A percentile compares a stretch with the other conserved stretches of the same genome.
Conservation (phyloP, 2,797 vertebrate genomes). For the Epinephelus awoara region DNA sequence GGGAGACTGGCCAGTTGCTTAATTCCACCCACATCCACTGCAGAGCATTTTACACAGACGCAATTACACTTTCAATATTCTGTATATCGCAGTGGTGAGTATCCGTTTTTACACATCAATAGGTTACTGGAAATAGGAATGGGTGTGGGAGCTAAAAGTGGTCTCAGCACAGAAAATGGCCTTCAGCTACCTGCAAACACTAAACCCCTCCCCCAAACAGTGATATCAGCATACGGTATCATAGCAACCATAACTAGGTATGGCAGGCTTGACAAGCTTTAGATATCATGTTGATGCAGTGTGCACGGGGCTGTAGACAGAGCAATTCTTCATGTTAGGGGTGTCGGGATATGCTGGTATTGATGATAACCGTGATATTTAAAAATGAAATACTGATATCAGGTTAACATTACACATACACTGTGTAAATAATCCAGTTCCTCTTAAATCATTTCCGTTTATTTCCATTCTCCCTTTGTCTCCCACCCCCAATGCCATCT, state of each 20-base stretch:
- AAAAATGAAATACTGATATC: too few relatives aligned
- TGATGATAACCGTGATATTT: too few relatives aligned
- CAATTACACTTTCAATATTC: conserved; percentile 36
- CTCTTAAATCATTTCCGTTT: too few relatives aligned
- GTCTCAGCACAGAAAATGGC: conserved; percentile 22
- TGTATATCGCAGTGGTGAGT: conserved; percentile 27
- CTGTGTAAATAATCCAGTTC: too few relatives aligned
- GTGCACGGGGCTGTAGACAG: not conserved
- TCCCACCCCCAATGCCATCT: too few relatives aligned
- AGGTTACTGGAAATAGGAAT: conserved; percentile 30
- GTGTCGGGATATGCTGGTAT: too few relatives aligned
- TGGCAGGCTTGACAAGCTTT: not conserved
- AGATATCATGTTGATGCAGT: not conserved
- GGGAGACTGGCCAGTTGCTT: conserved; percentile 8
- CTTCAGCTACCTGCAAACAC: conserved; percentile 9
- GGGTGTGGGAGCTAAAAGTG: conserved; percentile 11
- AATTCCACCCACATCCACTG: conserved; percentile 40
- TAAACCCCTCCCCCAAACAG: not conserved
- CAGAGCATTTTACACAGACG: conserved; percentile 42
- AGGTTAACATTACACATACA: too few relatives aligned
- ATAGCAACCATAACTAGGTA: not conserved
- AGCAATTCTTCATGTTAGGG: too few relatives aligned
- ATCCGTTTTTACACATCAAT: conserved; percentile 35
- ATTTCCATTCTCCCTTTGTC: too few relatives aligned
- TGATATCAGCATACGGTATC: not conserved